phyloP scores from a whole-genome alignment of 2,113 vertebrate genomes.

The Ivindomyrus marchei region DNA sequence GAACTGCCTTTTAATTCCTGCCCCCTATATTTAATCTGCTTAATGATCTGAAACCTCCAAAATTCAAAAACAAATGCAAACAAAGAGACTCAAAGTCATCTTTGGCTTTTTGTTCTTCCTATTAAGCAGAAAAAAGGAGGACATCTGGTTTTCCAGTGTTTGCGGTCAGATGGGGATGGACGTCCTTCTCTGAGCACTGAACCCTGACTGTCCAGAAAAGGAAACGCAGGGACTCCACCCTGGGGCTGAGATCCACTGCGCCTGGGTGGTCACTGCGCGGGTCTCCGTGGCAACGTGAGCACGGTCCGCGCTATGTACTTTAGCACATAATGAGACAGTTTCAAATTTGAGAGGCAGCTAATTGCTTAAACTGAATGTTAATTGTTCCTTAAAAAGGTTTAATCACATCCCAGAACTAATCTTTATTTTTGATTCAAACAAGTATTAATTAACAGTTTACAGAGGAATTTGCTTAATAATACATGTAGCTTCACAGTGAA shows the following conservation, averaged over 20 bases:
- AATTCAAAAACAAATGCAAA: background rate
- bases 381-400: background rate
- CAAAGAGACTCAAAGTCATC: background rate
- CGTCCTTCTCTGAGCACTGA: background rate
- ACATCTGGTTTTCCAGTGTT: background rate
- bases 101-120: background rate
- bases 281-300: background rate
- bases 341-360: background rate
- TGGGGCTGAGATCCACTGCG: background rate
- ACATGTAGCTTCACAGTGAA: slow-evolving; percentile 44
- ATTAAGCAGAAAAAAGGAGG: background rate
- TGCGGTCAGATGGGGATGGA: background rate
- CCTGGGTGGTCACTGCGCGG: background rate
- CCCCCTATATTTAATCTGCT: background rate
- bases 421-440: slow-evolving; percentile 18
- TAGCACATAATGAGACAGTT: slow-evolving; percentile 12
- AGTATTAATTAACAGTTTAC: slow-evolving; percentile 48
- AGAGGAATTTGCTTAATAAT: slow-evolving; percentile 47
- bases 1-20: background rate
- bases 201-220: background rate
- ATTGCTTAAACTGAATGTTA: background rate
- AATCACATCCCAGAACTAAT: slow-evolving; percentile 14
- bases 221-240: background rate
- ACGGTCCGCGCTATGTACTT: background rate
- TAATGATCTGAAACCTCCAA: background rate